phyloP scores from a whole-genome alignment of 1,140 invertebrate species.

The Ceratitis capitata region DNA sequence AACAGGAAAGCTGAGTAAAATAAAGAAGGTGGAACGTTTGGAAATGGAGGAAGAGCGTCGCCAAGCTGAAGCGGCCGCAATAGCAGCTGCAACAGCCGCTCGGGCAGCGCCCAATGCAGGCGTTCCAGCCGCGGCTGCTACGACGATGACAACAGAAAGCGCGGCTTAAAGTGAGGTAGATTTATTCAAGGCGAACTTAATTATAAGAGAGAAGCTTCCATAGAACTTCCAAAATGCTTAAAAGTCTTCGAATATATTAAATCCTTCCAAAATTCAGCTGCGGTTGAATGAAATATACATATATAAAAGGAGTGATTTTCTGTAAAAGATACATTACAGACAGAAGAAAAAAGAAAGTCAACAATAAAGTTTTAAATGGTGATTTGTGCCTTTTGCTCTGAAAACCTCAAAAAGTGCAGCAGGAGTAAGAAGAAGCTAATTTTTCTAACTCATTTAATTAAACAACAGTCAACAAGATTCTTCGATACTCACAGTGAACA shows the following conservation, averaged over 20 bases:
- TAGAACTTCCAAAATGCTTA: background rate
- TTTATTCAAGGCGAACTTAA: background rate
- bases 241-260: background rate
- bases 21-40: constrained; percentile 62
- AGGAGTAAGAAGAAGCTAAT: no score
- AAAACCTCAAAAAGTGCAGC: no score
- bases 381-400: background rate
- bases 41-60: constrained; percentile 62
- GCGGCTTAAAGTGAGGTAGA: background rate
- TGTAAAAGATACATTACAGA: no score
- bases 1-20: constrained; percentile 60
- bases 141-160: constrained; percentile 49
- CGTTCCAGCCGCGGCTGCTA: constrained; percentile 42
- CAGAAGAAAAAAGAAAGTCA: no score
- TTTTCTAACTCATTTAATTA: no score
- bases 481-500: no score
- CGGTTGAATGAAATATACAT: background rate
- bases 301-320: background rate
- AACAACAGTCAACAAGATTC: no score
- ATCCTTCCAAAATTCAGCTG: background rate
- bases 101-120: background rate
- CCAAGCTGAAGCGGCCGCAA: constrained; percentile 56
- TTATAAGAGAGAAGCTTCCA: background rate
- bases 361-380: background rate
- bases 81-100: constrained; percentile 42